These are phyloP conservation scores for Passerina amoena DNA, from an alignment of 2,113 vertebrate genomes.

Conservation along the genomic window DNA sequence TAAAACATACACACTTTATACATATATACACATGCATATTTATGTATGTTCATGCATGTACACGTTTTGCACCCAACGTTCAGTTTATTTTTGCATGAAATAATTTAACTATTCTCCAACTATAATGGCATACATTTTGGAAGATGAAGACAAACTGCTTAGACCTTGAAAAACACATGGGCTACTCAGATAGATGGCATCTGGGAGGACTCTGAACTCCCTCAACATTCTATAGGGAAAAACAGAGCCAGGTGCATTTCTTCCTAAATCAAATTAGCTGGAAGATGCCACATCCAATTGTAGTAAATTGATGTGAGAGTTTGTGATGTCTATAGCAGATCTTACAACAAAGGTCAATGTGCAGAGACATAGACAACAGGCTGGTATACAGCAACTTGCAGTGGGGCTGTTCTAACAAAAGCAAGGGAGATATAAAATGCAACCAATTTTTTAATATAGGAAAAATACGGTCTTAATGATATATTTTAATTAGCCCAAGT, in stretches of 20 bases:
- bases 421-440: slow-evolving; percentile 66
- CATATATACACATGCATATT: neutral
- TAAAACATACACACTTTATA: neutral
- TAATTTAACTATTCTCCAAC: slow-evolving; percentile 82
- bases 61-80: slow-evolving; percentile 67
- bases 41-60: neutral
- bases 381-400: slow-evolving; percentile 80
- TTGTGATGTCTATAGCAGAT: slow-evolving; percentile 98
- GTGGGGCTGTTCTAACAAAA: slow-evolving; percentile 66
- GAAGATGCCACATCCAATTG: slow-evolving; percentile 99
- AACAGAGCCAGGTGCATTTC: slow-evolving; percentile 99
- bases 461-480: slow-evolving; percentile 70
- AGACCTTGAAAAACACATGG: slow-evolving; percentile 92
- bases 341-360: slow-evolving; percentile 99
- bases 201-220: slow-evolving; percentile 80
- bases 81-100: slow-evolving; percentile 84
- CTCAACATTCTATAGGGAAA: slow-evolving; percentile 96
- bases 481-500: slow-evolving; percentile 66
- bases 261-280: slow-evolving; percentile 98
- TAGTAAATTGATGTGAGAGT: slow-evolving; percentile 99
- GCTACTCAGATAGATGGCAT: slow-evolving; percentile 84
- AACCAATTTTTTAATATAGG: slow-evolving; percentile 68
- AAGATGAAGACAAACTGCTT: slow-evolving; percentile 91
- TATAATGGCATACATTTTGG: slow-evolving; percentile 87
- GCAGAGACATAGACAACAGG: slow-evolving; percentile 92